A percentile compares a stretch with the other conserved stretches of the same genome.
phyloP scores from a whole-genome alignment of 2,113 vertebrate species.

The Pampusana beccarii region DNA sequence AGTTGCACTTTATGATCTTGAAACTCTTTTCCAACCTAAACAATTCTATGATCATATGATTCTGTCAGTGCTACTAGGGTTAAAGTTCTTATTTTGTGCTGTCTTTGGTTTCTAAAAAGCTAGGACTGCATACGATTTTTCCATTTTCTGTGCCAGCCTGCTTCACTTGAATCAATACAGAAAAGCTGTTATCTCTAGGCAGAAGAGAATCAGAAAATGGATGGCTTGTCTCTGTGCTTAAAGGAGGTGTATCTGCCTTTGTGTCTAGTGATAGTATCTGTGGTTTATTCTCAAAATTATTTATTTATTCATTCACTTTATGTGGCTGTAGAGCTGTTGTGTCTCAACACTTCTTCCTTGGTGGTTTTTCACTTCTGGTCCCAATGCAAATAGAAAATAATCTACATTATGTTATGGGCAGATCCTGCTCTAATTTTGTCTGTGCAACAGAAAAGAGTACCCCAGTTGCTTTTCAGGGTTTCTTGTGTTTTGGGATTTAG shows the following conservation, averaged over 20 bases:
- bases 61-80: background rate
- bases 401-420: background rate
- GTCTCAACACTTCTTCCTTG: background rate
- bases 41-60: too few species aligned
- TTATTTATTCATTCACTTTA: background rate
- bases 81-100: background rate
- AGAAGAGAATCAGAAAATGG: background rate
- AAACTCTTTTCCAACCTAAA: too few species aligned
- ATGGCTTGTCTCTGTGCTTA: background rate
- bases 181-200: background rate
- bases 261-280: background rate
- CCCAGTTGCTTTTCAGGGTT: background rate
- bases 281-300: background rate
- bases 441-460: background rate
- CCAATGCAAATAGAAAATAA: background rate
- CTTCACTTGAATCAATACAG: background rate
- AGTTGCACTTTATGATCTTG: too few species aligned
- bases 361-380: background rate
- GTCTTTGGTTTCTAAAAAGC: background rate
- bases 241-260: background rate
- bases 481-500: background rate
- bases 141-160: background rate
- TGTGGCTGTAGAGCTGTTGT: background rate
- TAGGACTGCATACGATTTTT: background rate
- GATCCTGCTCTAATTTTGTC: background rate